Base-by-base conservation (phyloP, 2,797 vertebrate species). In the Rhyacichthys aspro region DNA sequence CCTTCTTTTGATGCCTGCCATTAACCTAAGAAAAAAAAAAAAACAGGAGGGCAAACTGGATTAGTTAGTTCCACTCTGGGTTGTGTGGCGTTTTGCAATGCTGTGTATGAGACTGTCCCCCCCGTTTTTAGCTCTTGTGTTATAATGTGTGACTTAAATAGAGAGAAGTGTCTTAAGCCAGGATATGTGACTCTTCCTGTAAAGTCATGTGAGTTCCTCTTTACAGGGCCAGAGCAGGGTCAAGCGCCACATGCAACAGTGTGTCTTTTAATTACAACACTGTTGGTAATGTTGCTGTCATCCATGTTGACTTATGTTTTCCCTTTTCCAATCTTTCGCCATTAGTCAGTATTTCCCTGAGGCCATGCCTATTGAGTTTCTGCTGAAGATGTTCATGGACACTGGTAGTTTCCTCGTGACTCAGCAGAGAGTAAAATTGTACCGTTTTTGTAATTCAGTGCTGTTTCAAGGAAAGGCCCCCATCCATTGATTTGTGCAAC, bases 151-250 rank as follows among this genome's bases (percentile, higher is more conserved):
- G 39, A n/a, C 10, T 34, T 34, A 4, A 23, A 67, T 11, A 43
- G 12, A 2, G 8, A 5, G 10, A 9, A 8, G 42, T 67, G 46
- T 73, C 66, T 61, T 70, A 8, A 54, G 45, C 11, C 52, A 70
- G 86, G 76, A 87, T 76, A 49, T 70, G 55, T 55, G 59, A 58
- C 39, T 70, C 55, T 85, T 79, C 67, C 66, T 72, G 15, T 50
- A 37, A 5, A 3, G 18, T 7, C 46, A 19, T 47, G 67, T 42
- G 54, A 67, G 61, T 81, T 88, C 73, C 73, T 64, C 50, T 28
- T 8, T 7, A 7, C 1, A 9, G 23, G 8, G 41, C 19, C 68
- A 18, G 16, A 44, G 19, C 34, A 70, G 23, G 63, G 67, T 66
- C 63, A 48, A 12, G 16, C 52, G 23, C 41, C 62, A 66, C 18